These are phyloP conservation scores for Psammodynastes pulverulentus DNA, from an alignment of 2,113 vertebrate species.

Conservation along the genomic window DNA sequence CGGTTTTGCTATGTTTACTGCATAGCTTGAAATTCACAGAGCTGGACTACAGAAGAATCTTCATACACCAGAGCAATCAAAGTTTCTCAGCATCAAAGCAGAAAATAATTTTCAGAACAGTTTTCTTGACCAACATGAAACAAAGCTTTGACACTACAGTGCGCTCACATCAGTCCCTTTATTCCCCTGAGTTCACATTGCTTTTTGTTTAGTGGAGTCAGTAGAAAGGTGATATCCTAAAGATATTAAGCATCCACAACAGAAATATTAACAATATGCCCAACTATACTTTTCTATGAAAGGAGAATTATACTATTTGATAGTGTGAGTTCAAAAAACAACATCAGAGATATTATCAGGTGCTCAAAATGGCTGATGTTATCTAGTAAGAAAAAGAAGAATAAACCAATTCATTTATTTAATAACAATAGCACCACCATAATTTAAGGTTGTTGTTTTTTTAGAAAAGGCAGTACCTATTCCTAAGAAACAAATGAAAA, in stretches of 20 bases:
- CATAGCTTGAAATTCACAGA: slow-evolving; percentile 48
- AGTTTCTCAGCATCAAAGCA: slow-evolving; percentile 31
- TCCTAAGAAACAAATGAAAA: background rate
- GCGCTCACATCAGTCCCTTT: slow-evolving; percentile 1
- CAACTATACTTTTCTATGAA: slow-evolving; percentile 17
- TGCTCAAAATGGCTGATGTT: slow-evolving; percentile 11
- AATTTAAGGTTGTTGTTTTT: background rate
- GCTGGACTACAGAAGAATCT: slow-evolving; percentile 31
- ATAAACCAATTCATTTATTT: slow-evolving; percentile 13
- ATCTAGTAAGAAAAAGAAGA: slow-evolving; percentile 11
- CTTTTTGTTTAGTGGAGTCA: slow-evolving; percentile 12
- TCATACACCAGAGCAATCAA: slow-evolving; percentile 35
- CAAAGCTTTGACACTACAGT: slow-evolving; percentile 43
- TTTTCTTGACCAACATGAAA: slow-evolving; percentile 54
- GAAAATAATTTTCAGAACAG: slow-evolving; percentile 37
- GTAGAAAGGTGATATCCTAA: slow-evolving; percentile 41
- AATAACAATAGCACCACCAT: background rate
- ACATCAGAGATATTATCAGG: background rate
- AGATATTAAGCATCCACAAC: background rate
- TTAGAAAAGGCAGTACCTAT: background rate
- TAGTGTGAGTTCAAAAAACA: background rate
- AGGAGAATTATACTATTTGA: slow-evolving; percentile 17
- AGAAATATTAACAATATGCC: slow-evolving; percentile 21
- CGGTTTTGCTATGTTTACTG: background rate
- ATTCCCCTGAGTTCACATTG: slow-evolving; percentile 30